Evolutionary conservation across 37 sponge, comb jelly and placozoan genomes (phyloP).

Genomic region (Hormiphora californensis): DNA sequence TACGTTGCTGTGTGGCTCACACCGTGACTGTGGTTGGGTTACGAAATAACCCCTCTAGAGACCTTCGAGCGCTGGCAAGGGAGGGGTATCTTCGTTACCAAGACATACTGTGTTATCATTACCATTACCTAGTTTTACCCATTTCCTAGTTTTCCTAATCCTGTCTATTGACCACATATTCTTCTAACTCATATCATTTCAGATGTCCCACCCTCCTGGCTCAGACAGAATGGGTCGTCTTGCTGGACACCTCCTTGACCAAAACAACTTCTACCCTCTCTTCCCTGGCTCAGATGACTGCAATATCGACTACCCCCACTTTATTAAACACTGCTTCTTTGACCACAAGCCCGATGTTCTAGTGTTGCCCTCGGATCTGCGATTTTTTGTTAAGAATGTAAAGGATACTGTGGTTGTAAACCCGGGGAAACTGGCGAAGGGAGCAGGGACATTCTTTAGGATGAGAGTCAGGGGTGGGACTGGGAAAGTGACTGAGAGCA

Average conservation of each 20-base stretch:
- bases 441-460: slow-evolving; percentile 43
- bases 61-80: no score
- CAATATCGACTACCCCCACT: slow-evolving; percentile 35
- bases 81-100: no score
- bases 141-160: no score
- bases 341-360: slow-evolving; percentile 15
- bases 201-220: slow-evolving; percentile 53
- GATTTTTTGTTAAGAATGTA: slow-evolving; percentile 54
- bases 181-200: background rate
- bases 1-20: no score
- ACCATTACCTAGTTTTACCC: no score
- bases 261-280: slow-evolving; percentile 56
- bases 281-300: slow-evolving; percentile 34
- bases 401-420: slow-evolving; percentile 39
- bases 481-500: background rate
- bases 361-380: slow-evolving; percentile 38
- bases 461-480: background rate
- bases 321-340: slow-evolving; percentile 42
- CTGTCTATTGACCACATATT: background rate
- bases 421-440: slow-evolving; percentile 35
- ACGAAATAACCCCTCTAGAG: no score
- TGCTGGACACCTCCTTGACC: slow-evolving; percentile 31
- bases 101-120: no score
- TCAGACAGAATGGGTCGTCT: slow-evolving; percentile 52
- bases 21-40: no score